phyloP scores from a whole-genome alignment of 2,797 vertebrate genomes.

The Myotis myotis region DNA sequence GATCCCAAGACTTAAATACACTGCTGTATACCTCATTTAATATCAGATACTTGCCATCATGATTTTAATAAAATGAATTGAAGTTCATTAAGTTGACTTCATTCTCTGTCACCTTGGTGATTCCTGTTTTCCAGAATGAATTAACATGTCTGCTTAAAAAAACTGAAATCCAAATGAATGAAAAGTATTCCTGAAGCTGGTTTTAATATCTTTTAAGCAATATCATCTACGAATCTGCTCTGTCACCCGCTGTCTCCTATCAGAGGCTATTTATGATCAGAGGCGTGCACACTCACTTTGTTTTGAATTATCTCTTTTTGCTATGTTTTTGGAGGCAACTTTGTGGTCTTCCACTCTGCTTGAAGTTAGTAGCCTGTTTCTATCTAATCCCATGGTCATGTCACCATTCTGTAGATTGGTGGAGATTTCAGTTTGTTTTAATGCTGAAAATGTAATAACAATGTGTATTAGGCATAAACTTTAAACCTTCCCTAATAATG shows the following conservation, averaged over 20 bases:
- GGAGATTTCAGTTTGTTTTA: neutral
- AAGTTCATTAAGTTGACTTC: neutral
- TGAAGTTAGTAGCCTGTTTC: neutral
- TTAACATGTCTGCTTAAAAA: neutral
- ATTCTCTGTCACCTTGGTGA: neutral
- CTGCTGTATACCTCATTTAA: neutral
- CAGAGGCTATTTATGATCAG: neutral
- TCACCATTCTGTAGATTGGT: neutral
- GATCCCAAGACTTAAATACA: neutral
- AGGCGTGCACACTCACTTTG: fast-evolving
- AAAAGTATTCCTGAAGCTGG: neutral
- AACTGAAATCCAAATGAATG: neutral
- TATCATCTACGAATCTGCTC: neutral
- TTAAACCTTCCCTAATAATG: neutral
- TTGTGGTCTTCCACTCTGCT: neutral
- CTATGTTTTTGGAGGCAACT: neutral
- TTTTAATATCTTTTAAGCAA: neutral
- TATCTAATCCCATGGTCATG: neutral
- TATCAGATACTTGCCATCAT: neutral
- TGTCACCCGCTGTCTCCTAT: neutral
- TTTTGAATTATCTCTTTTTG: neutral
- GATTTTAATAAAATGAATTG: slow-evolving; percentile 27
- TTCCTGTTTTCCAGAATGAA: slow-evolving; percentile 15
- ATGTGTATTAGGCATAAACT: neutral
- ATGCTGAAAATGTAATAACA: neutral